Evolutionary conservation across 2,113 vertebrate genomes (phyloP).

Genomic region (Circaetus cinerascens): DNA sequence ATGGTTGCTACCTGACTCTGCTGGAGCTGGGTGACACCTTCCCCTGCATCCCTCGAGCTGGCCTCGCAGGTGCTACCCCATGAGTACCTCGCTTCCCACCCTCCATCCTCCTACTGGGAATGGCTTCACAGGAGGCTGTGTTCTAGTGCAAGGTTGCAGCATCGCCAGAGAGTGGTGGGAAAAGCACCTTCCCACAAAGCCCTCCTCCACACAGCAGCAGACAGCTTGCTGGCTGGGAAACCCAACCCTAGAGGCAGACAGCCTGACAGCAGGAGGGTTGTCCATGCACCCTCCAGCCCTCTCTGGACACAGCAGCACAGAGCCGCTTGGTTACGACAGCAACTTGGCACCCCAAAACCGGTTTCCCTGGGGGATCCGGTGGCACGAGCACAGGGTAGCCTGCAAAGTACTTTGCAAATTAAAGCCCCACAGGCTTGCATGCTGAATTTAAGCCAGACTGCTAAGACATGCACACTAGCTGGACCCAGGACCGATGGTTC

Average conservation of each 20-base stretch:
- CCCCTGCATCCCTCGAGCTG: neutral
- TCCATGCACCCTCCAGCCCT: neutral
- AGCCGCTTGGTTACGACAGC: neutral
- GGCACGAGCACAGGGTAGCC: neutral
- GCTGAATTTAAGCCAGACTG: neutral
- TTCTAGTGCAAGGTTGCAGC: neutral
- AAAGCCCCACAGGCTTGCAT: neutral
- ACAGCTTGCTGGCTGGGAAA: neutral
- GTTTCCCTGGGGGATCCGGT: rapidly evolving
- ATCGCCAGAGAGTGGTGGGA: neutral
- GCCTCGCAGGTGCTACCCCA: neutral
- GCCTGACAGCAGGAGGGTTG: neutral
- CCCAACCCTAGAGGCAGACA: neutral
- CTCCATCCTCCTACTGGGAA: neutral
- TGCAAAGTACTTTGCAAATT: neutral
- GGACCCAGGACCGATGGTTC: neutral
- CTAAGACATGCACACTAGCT: neutral
- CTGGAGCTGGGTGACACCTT: neutral
- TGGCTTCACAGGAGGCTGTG: neutral
- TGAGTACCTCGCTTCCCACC: neutral
- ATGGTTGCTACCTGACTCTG: neutral
- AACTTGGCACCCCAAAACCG: neutral
- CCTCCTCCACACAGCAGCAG: neutral
- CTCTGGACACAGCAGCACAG: neutral
- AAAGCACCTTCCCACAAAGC: neutral